These are phyloP conservation scores for Crax fasciolata DNA, from an alignment of 2,797 vertebrate species.

Conservation along the genomic window DNA sequence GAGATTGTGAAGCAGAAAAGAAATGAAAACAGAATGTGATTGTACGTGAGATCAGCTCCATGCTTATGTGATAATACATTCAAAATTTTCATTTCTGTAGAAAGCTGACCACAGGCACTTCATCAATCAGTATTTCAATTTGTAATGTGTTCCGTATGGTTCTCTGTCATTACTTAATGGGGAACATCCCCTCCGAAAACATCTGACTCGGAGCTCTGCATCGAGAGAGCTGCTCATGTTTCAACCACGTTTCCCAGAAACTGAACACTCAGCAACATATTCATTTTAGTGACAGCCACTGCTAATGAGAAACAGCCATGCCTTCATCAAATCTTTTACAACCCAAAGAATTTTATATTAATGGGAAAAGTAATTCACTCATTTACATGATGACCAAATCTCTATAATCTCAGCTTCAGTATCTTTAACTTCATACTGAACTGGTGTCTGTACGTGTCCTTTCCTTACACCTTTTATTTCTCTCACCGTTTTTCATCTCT, in stretches of 20 bases:
- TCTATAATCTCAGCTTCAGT: background rate
- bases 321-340: slow-evolving; percentile 50
- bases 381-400: slow-evolving; percentile 24
- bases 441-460: background rate
- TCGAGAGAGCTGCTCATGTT: slow-evolving; percentile 79
- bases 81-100: slow-evolving; percentile 81
- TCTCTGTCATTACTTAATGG: slow-evolving; percentile 80
- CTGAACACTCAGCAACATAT: slow-evolving; percentile 85
- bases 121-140: slow-evolving; percentile 81
- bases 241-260: slow-evolving; percentile 87
- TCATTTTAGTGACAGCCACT: slow-evolving; percentile 81
- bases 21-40: slow-evolving; percentile 73
- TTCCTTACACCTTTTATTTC: background rate
- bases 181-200: slow-evolving; percentile 79
- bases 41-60: slow-evolving; percentile 72
- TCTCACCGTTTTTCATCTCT: background rate
- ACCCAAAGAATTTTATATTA: slow-evolving; percentile 57
- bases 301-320: slow-evolving; percentile 84
- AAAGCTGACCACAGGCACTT: slow-evolving; percentile 82
- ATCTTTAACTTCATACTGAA: background rate
- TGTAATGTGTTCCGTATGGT: slow-evolving; percentile 79
- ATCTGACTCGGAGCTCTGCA: slow-evolving; percentile 72
- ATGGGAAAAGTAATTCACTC: background rate
- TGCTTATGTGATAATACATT: slow-evolving; percentile 78
- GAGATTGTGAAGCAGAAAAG: slow-evolving; percentile 53